A percentile compares a stretch with the other conserved stretches of the same genome.
These are phyloP conservation scores for Rhynchonema sp. DNA, from an alignment of 2,888 invertebrate genomes.

Conservation along the genomic window DNA sequence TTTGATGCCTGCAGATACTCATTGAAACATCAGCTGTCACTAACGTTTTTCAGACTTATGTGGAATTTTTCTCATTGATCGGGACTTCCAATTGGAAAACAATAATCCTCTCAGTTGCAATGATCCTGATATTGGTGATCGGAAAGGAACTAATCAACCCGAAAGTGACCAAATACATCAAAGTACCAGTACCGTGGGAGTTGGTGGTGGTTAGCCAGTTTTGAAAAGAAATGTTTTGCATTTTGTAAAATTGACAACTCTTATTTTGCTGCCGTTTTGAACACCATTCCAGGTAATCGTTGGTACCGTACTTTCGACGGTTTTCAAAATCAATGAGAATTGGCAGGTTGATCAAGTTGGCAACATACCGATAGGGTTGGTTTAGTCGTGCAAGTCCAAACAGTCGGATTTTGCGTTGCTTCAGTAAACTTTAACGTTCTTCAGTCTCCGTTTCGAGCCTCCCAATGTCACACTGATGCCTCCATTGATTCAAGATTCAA, in stretches of 20 bases:
- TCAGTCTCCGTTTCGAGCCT: too few relatives aligned
- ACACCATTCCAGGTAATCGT: neutral
- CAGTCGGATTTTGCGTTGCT: too few relatives aligned
- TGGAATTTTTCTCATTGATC: neutral
- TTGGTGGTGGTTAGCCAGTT: slow-evolving; percentile 18
- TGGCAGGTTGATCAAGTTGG: too few relatives aligned
- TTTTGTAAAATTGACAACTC: neutral
- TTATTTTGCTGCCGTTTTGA: neutral
- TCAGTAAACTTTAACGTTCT: too few relatives aligned
- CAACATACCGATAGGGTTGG: too few relatives aligned
- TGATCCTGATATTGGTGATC: slow-evolving; percentile 21
- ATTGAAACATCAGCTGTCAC: too few relatives aligned
- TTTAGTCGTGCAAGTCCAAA: too few relatives aligned
- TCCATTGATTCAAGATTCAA: too few relatives aligned
- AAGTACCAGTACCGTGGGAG: slow-evolving; percentile 30
- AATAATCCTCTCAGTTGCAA: slow-evolving; percentile 38
- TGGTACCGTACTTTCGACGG: neutral
- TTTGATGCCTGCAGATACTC: too few relatives aligned
- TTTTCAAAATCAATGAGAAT: too few relatives aligned
- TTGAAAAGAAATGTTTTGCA: neutral
- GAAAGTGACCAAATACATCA: slow-evolving; percentile 29
- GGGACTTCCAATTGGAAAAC: slow-evolving; percentile 22
- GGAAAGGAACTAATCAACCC: slow-evolving; percentile 34
- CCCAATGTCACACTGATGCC: too few relatives aligned
- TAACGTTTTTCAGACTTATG: neutral